These are phyloP conservation scores for Xylocopa sonorina DNA, from an alignment of 1,140 invertebrate genomes.

Conservation along the genomic window DNA sequence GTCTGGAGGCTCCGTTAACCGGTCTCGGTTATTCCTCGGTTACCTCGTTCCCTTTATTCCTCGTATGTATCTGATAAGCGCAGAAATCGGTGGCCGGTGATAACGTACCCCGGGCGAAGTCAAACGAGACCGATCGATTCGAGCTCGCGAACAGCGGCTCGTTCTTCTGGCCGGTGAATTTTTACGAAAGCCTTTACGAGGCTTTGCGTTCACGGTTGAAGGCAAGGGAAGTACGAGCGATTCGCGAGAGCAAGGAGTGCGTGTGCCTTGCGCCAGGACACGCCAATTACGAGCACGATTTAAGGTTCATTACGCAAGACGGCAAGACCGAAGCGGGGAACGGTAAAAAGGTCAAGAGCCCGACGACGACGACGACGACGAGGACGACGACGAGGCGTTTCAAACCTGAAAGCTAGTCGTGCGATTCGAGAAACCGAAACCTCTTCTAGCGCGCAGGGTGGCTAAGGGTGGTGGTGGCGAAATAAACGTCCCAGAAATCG, in stretches of 20 bases:
- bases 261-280: conserved; percentile 72
- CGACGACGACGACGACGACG: too few species aligned
- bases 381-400: neutral
- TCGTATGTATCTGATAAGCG: neutral
- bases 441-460: neutral
- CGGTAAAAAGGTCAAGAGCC: conserved; percentile 18
- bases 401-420: neutral
- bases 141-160: neutral
- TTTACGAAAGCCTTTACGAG: neutral
- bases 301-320: conserved; percentile 43
- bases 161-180: neutral
- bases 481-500: conserved; percentile 24
- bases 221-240: conserved; percentile 26
- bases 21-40: neutral
- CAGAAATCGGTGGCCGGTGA: neutral
- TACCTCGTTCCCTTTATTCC: neutral
- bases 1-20: conserved; percentile 19
- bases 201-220: conserved; percentile 11
- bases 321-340: neutral
- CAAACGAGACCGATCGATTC: neutral
- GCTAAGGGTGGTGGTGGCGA: too few species aligned
- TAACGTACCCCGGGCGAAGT: too few species aligned
- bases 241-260: neutral
- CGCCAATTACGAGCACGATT: conserved; percentile 69
- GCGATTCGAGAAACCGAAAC: conserved; percentile 11